phyloP scores from a whole-genome alignment of 2,113 vertebrate species.

The Chitala chitala region DNA sequence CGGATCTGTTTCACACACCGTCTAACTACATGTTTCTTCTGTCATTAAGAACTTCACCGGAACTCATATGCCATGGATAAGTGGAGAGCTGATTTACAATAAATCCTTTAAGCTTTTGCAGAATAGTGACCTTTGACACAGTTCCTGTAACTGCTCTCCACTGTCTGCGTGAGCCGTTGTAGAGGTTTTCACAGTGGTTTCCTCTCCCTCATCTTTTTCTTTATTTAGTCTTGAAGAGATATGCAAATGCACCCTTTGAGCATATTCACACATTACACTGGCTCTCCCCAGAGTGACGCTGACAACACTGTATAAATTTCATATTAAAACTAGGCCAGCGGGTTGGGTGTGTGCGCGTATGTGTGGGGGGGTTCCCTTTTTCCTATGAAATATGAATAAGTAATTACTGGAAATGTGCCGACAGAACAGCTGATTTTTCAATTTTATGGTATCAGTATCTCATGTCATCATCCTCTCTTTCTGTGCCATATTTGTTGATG shows the following conservation, averaged over 20 bases:
- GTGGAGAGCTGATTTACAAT: slow-evolving; percentile 2
- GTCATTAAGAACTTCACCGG: neutral
- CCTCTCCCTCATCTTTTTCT: slow-evolving; percentile 33
- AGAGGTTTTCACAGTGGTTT: slow-evolving; percentile 16
- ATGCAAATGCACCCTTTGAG: slow-evolving; percentile 52
- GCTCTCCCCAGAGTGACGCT: slow-evolving; percentile 25
- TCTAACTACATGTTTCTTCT: too few species aligned
- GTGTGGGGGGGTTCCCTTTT: slow-evolving; percentile 13
- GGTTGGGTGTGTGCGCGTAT: too few species aligned
- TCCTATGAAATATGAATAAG: slow-evolving; percentile 12
- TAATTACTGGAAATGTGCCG: slow-evolving; percentile 3
- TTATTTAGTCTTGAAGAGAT: slow-evolving; percentile 39
- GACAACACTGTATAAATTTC: slow-evolving; percentile 44
- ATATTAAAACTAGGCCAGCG: slow-evolving; percentile 34
- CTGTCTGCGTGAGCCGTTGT: neutral
- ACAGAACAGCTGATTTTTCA: slow-evolving; percentile 8
- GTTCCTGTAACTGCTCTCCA: neutral
- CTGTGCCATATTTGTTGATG: neutral
- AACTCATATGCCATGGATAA: neutral
- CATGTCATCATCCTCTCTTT: neutral
- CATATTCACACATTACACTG: slow-evolving; percentile 39
- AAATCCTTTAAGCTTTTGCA: neutral
- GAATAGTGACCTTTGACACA: neutral
- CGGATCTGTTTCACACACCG: too few species aligned
- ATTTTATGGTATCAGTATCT: neutral